phyloP scores from a whole-genome alignment of 1,140 invertebrate genomes.

The Rhyzopertha dominica region DNA sequence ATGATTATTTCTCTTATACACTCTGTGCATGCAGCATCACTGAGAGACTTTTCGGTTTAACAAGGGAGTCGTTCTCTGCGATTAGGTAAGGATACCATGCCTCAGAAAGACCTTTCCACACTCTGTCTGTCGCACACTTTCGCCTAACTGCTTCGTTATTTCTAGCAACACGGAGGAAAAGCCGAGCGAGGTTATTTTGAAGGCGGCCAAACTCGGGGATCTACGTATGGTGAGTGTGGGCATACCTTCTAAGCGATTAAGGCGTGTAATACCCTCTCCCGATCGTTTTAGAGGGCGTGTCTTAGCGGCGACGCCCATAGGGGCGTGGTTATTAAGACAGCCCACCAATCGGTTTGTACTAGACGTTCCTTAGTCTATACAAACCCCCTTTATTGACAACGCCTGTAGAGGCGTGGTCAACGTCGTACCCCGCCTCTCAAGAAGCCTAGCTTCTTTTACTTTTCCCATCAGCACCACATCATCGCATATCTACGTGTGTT shows the following conservation, averaged over 20 bases:
- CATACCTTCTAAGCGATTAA: no score
- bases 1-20: constrained; percentile 19
- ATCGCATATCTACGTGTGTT: constrained; percentile 16
- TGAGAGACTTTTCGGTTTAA: constrained; percentile 68
- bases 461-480: neutral
- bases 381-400: neutral
- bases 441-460: no score
- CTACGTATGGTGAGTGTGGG: constrained; percentile 57
- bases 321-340: no score
- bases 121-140: constrained; percentile 3
- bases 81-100: constrained; percentile 56
- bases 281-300: no score
- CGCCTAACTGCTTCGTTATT: constrained; percentile 21
- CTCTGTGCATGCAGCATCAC: constrained; percentile 63
- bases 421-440: no score
- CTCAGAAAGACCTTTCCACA: no score
- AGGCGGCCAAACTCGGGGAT: constrained; percentile 75
- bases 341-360: constrained; percentile 1
- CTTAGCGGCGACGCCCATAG: no score
- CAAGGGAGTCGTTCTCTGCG: constrained; percentile 61
- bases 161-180: constrained; percentile 65
- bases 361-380: neutral
- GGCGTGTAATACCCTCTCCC: no score
- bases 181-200: constrained; percentile 72
- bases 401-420: neutral